A percentile compares a stretch with the other conserved stretches of the same genome.
Conservation (phyloP, 2,113 vertebrate genomes). For the Lepidothrix coronata region DNA sequence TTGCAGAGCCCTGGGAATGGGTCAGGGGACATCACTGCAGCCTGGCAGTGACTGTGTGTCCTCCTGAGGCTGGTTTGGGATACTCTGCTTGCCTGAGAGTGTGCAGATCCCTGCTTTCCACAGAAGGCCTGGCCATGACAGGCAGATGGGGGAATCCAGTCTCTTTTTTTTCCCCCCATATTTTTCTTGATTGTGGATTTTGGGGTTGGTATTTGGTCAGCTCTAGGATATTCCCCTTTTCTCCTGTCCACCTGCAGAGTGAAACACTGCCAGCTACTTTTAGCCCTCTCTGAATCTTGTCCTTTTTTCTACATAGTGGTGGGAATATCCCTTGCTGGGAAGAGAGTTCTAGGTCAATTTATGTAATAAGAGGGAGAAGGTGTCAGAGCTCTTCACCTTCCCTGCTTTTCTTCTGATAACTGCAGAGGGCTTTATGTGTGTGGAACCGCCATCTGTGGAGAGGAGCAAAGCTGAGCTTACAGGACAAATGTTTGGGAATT, state of each 20-base stretch:
- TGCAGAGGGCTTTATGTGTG: neutral
- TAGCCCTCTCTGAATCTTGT: neutral
- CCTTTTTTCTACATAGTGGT: neutral
- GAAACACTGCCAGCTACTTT: neutral
- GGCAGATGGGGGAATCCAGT: neutral
- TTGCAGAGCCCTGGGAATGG: too few species aligned
- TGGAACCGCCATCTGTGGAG: neutral
- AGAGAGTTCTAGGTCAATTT: neutral
- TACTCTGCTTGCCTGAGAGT: neutral
- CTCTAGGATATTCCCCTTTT: neutral
- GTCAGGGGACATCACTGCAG: fast-evolving
- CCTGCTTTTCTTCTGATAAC: neutral
- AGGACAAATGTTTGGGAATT: fast-evolving
- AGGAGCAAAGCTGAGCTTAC: neutral
- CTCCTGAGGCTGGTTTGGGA: neutral
- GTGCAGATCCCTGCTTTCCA: neutral
- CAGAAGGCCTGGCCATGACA: neutral
- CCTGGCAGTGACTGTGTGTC: fast-evolving
- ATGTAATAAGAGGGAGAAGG: neutral
- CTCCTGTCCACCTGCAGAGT: neutral
- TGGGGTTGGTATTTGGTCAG: neutral
- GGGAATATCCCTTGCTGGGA: neutral
- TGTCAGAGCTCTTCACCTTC: neutral
- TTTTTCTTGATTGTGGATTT: neutral
- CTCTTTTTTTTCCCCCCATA: fast-evolving